Evolutionary conservation across 2,797 vertebrate genomes (phyloP).

Genomic region (Toxotes lorentzi): DNA sequence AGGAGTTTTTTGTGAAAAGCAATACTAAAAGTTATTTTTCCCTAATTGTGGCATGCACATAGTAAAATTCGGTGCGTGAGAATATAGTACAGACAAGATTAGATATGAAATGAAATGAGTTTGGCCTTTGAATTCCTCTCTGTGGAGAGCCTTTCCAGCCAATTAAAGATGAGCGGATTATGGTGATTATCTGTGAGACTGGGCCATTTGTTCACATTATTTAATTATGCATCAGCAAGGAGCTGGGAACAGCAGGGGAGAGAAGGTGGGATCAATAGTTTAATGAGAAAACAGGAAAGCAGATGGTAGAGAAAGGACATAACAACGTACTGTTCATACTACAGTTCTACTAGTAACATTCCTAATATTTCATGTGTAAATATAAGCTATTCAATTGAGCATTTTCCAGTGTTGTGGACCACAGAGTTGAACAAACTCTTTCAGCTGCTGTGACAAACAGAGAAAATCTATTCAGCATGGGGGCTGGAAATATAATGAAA

Average conservation of each 20-base stretch:
- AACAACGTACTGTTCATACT: neutral
- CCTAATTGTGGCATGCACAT: neutral
- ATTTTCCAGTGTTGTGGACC: slow-evolving; percentile 20
- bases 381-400: slow-evolving; percentile 9
- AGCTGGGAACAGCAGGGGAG: slow-evolving; percentile 37
- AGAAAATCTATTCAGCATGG: slow-evolving; percentile 29
- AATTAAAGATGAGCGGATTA: slow-evolving; percentile 78
- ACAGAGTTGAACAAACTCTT: slow-evolving; percentile 12
- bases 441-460: slow-evolving; percentile 30
- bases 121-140: slow-evolving; percentile 57
- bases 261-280: slow-evolving; percentile 50
- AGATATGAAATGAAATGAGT: slow-evolving; percentile 34
- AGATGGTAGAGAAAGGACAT: slow-evolving; percentile 46
- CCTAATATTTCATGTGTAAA: neutral
- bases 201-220: slow-evolving; percentile 66
- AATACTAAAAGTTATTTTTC: neutral
- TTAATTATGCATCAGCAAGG: slow-evolving; percentile 70
- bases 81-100: slow-evolving; percentile 22
- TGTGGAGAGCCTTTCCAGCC: slow-evolving; percentile 51
- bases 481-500: slow-evolving; percentile 18
- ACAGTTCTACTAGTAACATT: neutral
- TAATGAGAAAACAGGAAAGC: slow-evolving; percentile 37
- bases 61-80: slow-evolving; percentile 11
- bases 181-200: slow-evolving; percentile 64
- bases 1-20: slow-evolving; percentile 9